These are phyloP conservation scores for Plestiodon gilberti DNA, from an alignment of 2,113 vertebrate genomes.

Conservation along the genomic window DNA sequence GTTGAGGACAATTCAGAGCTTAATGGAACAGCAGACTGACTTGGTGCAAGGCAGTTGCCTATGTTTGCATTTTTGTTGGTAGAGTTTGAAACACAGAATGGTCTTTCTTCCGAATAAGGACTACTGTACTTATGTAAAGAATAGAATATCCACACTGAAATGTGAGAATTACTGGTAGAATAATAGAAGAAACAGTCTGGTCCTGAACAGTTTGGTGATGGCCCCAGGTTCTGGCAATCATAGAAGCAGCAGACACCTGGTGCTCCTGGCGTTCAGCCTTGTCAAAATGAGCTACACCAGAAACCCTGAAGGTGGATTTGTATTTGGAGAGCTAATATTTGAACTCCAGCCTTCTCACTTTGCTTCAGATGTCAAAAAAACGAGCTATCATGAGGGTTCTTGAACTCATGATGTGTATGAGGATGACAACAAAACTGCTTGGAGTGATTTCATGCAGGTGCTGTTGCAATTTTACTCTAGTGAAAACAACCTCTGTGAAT, in stretches of 20 bases:
- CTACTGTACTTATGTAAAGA: background rate
- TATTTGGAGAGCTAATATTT: conserved; percentile 51
- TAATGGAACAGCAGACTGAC: background rate
- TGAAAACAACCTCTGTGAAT: conserved; percentile 30
- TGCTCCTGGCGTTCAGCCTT: conserved; percentile 46
- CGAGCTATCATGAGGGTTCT: conserved; percentile 59
- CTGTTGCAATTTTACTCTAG: conserved; percentile 43
- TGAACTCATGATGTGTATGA: conserved; percentile 64
- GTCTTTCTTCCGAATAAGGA: background rate
- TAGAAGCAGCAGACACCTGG: conserved; percentile 31
- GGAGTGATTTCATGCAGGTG: conserved; percentile 57
- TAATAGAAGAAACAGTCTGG: background rate
- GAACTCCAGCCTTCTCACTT: conserved; percentile 32
- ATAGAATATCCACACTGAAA: background rate
- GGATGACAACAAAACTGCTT: conserved; percentile 61
- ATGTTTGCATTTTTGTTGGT: background rate
- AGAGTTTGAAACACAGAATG: background rate
- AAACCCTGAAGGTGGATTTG: conserved; percentile 38
- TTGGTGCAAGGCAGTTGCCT: no score
- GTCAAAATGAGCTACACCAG: conserved; percentile 58
- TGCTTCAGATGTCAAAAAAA: conserved; percentile 4
- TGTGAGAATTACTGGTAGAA: background rate
- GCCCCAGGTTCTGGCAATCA: background rate
- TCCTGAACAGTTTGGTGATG: background rate
- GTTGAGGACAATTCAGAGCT: background rate